A percentile compares a stretch with the other conserved stretches of the same genome.
These are phyloP conservation scores for Andricus grossulariae DNA, from an alignment of 1,140 invertebrate species.

Conservation along the genomic window DNA sequence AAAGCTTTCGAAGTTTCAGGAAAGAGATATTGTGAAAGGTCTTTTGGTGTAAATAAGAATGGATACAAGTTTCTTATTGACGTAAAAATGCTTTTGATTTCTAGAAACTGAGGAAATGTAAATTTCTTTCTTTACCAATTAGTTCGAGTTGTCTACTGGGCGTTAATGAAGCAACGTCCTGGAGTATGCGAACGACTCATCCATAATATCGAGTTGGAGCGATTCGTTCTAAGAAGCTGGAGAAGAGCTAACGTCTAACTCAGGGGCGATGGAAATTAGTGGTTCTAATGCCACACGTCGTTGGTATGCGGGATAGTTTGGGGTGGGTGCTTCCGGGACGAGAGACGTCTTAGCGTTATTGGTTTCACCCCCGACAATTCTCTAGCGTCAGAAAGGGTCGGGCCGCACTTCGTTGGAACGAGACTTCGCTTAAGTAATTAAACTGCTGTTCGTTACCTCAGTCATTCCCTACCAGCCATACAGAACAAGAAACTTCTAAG, in stretches of 20 bases:
- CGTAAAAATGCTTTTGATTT: constrained; percentile 8
- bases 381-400: constrained; percentile 48
- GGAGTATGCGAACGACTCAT: constrained; percentile 34
- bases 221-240: constrained; percentile 44
- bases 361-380: constrained; percentile 65
- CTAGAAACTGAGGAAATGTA: constrained; percentile 20
- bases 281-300: constrained; percentile 62
- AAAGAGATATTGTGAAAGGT: background rate
- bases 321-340: constrained; percentile 45
- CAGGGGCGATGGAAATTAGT: constrained; percentile 69
- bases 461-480: constrained; percentile 57
- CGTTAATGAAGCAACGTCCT: constrained; percentile 50
- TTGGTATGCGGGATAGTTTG: constrained; percentile 65
- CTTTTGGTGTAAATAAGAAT: background rate
- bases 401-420: constrained; percentile 44
- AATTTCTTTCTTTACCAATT: constrained; percentile 26
- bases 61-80: background rate
- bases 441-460: constrained; percentile 71
- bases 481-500: constrained; percentile 59
- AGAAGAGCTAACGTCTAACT: constrained; percentile 70
- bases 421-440: constrained; percentile 73
- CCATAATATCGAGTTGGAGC: constrained; percentile 32
- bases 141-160: background rate
- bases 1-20: too few relatives aligned
- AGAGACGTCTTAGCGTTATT: constrained; percentile 70